phyloP scores from a whole-genome alignment of 1,140 invertebrate genomes.

The Asbolus verrucosus region DNA sequence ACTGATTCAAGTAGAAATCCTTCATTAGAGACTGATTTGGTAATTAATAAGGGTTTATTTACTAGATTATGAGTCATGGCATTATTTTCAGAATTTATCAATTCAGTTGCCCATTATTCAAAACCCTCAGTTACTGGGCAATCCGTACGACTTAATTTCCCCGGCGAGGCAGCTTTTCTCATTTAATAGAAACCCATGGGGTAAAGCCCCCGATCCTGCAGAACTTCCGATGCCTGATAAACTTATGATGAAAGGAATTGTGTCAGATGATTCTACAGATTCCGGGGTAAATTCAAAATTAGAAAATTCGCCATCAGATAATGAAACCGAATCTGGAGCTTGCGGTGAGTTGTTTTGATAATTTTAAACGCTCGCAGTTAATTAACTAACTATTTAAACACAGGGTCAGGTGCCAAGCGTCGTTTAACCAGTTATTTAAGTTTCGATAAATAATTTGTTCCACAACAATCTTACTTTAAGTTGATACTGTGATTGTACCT shows the following conservation, averaged over 20 bases:
- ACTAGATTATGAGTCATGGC: background rate
- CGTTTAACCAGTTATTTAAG: slow-evolving; percentile 44
- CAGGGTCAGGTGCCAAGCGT: slow-evolving; percentile 44
- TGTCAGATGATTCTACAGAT: slow-evolving; percentile 61
- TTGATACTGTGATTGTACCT: slow-evolving; percentile 48
- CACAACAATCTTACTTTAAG: slow-evolving; percentile 34
- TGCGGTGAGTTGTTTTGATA: slow-evolving; percentile 3
- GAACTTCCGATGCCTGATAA: slow-evolving; percentile 62
- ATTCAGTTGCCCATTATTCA: slow-evolving; percentile 57
- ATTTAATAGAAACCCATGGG: slow-evolving; percentile 54
- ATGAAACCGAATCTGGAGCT: slow-evolving; percentile 44
- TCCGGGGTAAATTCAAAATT: slow-evolving; percentile 60
- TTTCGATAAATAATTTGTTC: slow-evolving; percentile 47
- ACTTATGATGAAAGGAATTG: slow-evolving; percentile 57
- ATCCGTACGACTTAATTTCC: slow-evolving; percentile 57
- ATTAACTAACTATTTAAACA: background rate
- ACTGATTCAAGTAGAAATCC: background rate
- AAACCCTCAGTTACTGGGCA: slow-evolving; percentile 52
- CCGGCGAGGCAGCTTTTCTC: slow-evolving; percentile 57
- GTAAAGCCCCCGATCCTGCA: slow-evolving; percentile 55
- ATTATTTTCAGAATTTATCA: slow-evolving; percentile 56
- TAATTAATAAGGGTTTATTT: slow-evolving; percentile 18
- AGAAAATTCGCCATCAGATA: slow-evolving; percentile 57
- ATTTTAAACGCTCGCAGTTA: background rate
- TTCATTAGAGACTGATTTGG: slow-evolving; percentile 39